phyloP scores from a whole-genome alignment of 2,797 vertebrate genomes.

The Clarias pachynema region DNA sequence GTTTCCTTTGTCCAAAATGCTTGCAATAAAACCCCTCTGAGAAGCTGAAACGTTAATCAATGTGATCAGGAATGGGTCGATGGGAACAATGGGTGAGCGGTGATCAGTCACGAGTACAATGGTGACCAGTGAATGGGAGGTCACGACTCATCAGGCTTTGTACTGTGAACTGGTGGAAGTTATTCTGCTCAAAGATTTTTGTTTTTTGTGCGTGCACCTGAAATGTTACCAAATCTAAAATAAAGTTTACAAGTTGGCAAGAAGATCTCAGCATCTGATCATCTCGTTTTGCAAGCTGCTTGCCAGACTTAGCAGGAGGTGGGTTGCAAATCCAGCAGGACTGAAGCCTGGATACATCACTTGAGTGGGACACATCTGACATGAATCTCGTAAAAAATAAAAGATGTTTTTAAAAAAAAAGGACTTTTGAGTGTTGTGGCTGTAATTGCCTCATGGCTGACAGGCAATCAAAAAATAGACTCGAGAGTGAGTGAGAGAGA shows the following conservation, averaged over 20 bases:
- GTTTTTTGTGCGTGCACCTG: neutral
- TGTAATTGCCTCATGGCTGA: slow-evolving; percentile 13
- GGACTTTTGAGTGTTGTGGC: neutral
- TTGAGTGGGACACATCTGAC: neutral
- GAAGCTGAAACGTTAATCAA: neutral
- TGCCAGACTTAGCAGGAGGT: neutral
- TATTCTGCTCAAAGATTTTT: too few relatives aligned
- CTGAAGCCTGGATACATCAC: neutral
- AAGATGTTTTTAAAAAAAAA: neutral
- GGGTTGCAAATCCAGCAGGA: neutral
- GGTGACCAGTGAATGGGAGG: neutral
- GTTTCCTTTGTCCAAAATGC: neutral
- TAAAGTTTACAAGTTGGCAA: neutral
- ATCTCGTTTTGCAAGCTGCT: neutral
- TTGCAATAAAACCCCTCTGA: neutral
- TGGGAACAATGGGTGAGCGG: neutral
- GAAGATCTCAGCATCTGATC: neutral
- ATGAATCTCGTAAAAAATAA: slow-evolving; percentile 8
- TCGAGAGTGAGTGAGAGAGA: neutral
- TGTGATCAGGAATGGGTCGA: neutral
- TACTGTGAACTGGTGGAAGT: neutral
- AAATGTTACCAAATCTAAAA: neutral
- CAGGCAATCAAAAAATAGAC: neutral
- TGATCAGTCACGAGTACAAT: neutral
- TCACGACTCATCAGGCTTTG: neutral